These are phyloP conservation scores for Gymnothorax javanicus DNA, from an alignment of 2,797 vertebrate genomes.

Conservation along the genomic window DNA sequence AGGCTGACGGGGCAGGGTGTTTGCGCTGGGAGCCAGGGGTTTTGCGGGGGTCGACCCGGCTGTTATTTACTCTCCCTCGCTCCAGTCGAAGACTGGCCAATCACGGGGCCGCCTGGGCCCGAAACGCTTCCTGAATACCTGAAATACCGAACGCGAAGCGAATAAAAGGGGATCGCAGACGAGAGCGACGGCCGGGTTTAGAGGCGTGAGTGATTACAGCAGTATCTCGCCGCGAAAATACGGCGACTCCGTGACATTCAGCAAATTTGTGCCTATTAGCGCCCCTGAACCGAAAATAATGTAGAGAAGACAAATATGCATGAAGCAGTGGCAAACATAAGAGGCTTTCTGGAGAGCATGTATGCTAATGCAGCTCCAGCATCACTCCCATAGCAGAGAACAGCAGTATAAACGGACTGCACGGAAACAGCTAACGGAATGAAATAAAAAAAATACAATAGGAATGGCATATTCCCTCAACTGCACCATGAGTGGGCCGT, in stretches of 20 bases:
- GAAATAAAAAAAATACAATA: too few relatives aligned
- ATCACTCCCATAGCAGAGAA: not conserved
- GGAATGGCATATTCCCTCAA: not conserved
- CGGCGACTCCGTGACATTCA: not conserved
- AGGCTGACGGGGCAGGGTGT: not conserved
- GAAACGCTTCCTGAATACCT: constrained; percentile 78
- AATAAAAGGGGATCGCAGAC: not conserved
- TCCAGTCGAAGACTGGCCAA: constrained; percentile 58
- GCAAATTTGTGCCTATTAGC: not conserved
- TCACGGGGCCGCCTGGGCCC: constrained; percentile 77
- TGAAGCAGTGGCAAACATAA: not conserved
- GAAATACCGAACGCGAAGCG: constrained; percentile 59
- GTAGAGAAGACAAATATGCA: constrained; percentile 10
- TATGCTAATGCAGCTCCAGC: not conserved
- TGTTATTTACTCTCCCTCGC: constrained; percentile 65
- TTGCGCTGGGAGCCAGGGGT: not conserved
- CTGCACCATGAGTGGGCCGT: not conserved
- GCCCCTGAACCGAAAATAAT: not conserved
- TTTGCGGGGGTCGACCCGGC: constrained; percentile 63
- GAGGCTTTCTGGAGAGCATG: not conserved
- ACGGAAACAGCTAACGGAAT: not conserved
- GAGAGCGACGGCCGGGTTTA: not conserved
- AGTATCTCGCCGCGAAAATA: not conserved
- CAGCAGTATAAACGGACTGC: not conserved
- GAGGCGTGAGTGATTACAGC: not conserved